Conservation (phyloP, 2,888 invertebrate genomes). For the Endomychus coccineus region DNA sequence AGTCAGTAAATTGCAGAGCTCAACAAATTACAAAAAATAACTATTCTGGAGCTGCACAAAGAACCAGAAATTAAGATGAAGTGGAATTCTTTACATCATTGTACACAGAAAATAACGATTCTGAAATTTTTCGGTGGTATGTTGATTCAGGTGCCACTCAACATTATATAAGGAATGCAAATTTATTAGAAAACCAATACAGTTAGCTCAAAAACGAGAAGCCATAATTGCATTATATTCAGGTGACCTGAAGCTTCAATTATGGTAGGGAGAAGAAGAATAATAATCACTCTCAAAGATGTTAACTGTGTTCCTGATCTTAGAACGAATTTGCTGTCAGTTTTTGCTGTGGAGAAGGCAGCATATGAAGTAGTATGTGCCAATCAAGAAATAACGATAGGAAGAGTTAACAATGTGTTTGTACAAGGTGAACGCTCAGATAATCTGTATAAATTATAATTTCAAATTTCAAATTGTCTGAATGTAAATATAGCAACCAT, state of each 20-base stretch:
- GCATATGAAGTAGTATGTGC: constrained; percentile 1
- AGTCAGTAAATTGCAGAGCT: constrained; percentile 9
- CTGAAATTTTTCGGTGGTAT: constrained; percentile 11
- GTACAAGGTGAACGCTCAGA: not conserved
- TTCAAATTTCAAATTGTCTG: not conserved
- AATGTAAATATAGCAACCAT: constrained; percentile 4
- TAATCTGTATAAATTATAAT: constrained; percentile 6
- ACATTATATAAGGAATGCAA: constrained; percentile 17
- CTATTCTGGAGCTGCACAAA: not conserved
- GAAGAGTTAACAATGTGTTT: constrained; percentile 1
- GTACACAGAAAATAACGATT: not conserved
- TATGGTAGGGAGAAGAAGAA: constrained; percentile 8
- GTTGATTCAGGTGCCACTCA: constrained; percentile 17
- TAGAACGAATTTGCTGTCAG: constrained; percentile 5
- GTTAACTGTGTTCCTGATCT: constrained; percentile 8
- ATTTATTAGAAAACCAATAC: constrained; percentile 11
- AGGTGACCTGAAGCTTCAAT: constrained; percentile 13
- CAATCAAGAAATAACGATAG: not conserved
- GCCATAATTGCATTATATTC: constrained; percentile 14
- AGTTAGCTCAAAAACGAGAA: constrained; percentile 17
- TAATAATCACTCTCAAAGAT: constrained; percentile 11
- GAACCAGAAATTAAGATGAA: constrained; percentile 8
- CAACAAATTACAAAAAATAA: not conserved
- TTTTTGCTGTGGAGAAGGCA: constrained; percentile 2
- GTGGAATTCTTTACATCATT: constrained; percentile 12